phyloP scores from a whole-genome alignment of 2,888 invertebrate species.

The Synanthedon myopaeformis region DNA sequence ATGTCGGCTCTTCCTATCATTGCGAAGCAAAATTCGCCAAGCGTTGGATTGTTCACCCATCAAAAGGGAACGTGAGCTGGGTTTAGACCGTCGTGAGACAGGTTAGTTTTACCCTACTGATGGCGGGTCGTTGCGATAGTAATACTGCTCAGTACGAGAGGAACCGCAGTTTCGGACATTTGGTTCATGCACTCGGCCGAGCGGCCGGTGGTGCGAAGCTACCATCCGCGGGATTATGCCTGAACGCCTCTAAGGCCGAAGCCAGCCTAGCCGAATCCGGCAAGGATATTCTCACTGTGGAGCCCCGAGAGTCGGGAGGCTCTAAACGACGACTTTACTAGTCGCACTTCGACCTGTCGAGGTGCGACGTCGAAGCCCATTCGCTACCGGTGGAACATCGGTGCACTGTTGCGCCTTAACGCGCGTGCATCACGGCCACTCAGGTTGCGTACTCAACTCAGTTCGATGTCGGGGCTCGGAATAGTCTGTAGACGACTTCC shows the following conservation, averaged over 20 bases:
- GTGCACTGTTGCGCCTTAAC: too few relatives aligned
- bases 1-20: slow-evolving; percentile 69
- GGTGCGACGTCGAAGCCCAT: too few relatives aligned
- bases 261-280: neutral
- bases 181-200: neutral
- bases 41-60: neutral
- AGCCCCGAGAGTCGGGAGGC: slow-evolving; percentile 38
- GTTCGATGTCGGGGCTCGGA: slow-evolving; percentile 48
- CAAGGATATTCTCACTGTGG: neutral
- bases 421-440: too few relatives aligned
- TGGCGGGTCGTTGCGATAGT: slow-evolving; percentile 42
- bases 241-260: neutral
- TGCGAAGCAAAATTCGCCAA: neutral
- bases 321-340: slow-evolving; percentile 17
- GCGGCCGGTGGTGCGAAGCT: neutral
- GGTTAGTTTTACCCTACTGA: slow-evolving; percentile 71
- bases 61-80: neutral
- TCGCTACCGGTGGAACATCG: too few relatives aligned
- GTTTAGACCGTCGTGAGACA: slow-evolving; percentile 63
- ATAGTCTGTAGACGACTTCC: slow-evolving; percentile 35
- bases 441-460: too few relatives aligned
- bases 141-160: slow-evolving; percentile 28
- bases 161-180: slow-evolving; percentile 71
- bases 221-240: neutral
- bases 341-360: too few relatives aligned